A percentile compares a stretch with the other conserved stretches of the same genome.
phyloP scores from a whole-genome alignment of 2,113 vertebrate genomes.

The Esox niger region DNA sequence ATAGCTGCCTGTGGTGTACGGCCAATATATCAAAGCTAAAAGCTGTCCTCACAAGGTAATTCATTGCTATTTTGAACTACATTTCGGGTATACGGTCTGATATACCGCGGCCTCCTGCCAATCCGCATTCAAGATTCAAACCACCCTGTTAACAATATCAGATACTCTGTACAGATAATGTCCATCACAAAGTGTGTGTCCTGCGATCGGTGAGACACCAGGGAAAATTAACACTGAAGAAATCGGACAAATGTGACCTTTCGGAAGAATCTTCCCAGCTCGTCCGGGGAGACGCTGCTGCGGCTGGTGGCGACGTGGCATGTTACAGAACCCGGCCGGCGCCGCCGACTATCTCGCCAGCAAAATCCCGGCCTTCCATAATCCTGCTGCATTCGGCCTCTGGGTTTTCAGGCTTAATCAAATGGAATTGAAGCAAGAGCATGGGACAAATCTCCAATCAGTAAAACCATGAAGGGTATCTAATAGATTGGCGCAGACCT shows the following conservation, averaged over 20 bases:
- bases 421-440: slow-evolving; percentile 41
- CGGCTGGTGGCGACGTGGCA: slow-evolving; percentile 26
- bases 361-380: slow-evolving; percentile 27
- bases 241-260: slow-evolving; percentile 27
- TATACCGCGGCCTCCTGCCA: no score
- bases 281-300: slow-evolving; percentile 10
- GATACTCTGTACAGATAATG: not conserved
- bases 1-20: no score
- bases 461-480: slow-evolving; percentile 43
- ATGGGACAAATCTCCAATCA: slow-evolving; percentile 53
- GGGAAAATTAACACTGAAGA: not conserved
- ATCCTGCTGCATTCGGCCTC: not conserved
- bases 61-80: no score
- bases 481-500: slow-evolving; percentile 29
- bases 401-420: slow-evolving; percentile 44
- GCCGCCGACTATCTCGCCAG: slow-evolving; percentile 6
- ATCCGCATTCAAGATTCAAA: no score
- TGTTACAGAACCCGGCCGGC: slow-evolving; percentile 9
- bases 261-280: not conserved
- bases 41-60: no score
- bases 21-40: no score
- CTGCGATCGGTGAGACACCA: not conserved
- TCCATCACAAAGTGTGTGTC: not conserved
- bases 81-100: no score
- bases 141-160: no score